Percentiles rank a stretch among this genome's conserved stretches.
phyloP scores from a whole-genome alignment of 2,888 invertebrate species.

The Linnaemya tessellans region DNA sequence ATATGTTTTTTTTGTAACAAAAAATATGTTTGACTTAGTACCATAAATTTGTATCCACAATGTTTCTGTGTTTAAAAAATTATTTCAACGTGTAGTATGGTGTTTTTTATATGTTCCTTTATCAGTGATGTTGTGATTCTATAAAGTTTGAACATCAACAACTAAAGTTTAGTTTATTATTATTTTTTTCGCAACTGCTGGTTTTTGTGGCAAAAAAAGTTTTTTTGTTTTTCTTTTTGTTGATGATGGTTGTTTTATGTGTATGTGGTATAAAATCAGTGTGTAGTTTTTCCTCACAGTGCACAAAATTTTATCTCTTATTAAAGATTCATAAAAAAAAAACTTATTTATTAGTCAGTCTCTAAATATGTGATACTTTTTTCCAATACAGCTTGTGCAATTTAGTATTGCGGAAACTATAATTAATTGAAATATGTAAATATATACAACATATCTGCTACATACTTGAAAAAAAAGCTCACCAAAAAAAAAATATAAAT shows the following conservation, averaged over 20 bases:
- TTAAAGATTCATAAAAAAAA: slow-evolving; percentile 9
- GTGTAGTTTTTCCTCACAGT: background rate
- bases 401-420: slow-evolving; percentile 42
- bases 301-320: background rate
- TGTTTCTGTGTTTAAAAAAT: slow-evolving; percentile 3
- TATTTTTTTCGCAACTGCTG: background rate
- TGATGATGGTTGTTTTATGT: too few species aligned
- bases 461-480: slow-evolving; percentile 33
- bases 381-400: background rate
- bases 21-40: background rate
- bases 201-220: slow-evolving; percentile 21
- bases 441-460: too few species aligned
- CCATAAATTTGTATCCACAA: background rate
- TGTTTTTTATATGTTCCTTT: background rate
- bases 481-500: slow-evolving; percentile 41
- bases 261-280: background rate
- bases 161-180: slow-evolving; percentile 26
- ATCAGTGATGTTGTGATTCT: slow-evolving; percentile 40
- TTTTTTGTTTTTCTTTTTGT: background rate
- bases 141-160: slow-evolving; percentile 27
- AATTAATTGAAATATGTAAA: slow-evolving; percentile 26
- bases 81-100: background rate
- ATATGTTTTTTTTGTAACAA: background rate
- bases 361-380: slow-evolving; percentile 3
- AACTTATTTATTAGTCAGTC: background rate